Evolutionary conservation across 2,888 invertebrate genomes (phyloP), one percentile per base, ranked within the genome.

Genomic region (Tiliacea citrago): DNA sequence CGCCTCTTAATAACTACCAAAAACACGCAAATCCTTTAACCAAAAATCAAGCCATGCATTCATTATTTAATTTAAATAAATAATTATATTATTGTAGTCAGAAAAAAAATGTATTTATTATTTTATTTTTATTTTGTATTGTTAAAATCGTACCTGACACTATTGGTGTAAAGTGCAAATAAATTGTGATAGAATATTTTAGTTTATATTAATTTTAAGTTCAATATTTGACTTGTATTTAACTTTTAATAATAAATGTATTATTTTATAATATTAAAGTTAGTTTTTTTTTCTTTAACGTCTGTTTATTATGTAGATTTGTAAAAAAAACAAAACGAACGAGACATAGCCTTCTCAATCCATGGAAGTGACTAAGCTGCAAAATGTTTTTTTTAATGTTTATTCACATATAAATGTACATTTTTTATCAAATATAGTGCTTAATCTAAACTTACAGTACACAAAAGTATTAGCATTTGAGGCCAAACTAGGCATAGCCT

Each of bases 141-240:
- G 75, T 74, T 73, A 35, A 68, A 83, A 85, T 57, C 45, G 88
- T 90, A 90, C 91, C 89, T 89, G 89, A 88, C 84, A 81, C 70
- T 63, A 69, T 80, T 86, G 53, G 84, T 86, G 82, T 75, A 87
- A 86, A 83, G 74, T 81, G 76, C 62, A 85, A 88, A 88, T 16
- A 75, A 76, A 75, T 89, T 92, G 92, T 93, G 92, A 92, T 92
- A 89, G 75, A 82, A 81, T 77, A 82, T 81, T 81, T 78, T 86
- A 84, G 82, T 86, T 86, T 73, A 82, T 78, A 82, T 76, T 86
- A n/a, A 86, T 84, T 85, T 84, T 85, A 89, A 90, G 90, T 86
- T 82, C 77, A 88, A 87, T 85, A 70, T 81, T 82, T 90, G 87
- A 87, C 82, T 58, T 73, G 77, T 83, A 77, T 79, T 84, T 82